Percentiles rank a stretch among this genome's conserved stretches.
phyloP scores from a whole-genome alignment of 1,140 invertebrate genomes.

The Saxidomus purpurata region DNA sequence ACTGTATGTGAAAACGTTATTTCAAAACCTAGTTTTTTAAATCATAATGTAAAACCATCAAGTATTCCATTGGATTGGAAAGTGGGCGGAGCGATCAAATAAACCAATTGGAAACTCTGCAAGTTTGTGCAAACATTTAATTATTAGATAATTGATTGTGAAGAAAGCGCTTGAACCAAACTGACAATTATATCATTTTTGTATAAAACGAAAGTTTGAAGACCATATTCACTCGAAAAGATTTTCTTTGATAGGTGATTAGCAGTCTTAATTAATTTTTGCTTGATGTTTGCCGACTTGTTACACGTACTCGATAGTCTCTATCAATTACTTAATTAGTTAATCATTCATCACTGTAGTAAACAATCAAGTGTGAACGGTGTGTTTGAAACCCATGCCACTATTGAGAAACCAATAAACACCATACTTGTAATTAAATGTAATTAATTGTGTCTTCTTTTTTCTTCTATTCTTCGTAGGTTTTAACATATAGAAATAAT shows the following conservation, averaged over 20 bases:
- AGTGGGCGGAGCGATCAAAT: slow-evolving; percentile 50
- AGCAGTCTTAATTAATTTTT: slow-evolving; percentile 49
- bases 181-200: slow-evolving; percentile 41
- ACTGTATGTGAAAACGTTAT: no score
- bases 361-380: neutral
- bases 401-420: no score
- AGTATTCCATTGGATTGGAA: slow-evolving; percentile 63
- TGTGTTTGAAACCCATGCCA: no score
- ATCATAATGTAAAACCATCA: slow-evolving; percentile 12
- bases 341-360: slow-evolving; percentile 44
- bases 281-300: slow-evolving; percentile 61
- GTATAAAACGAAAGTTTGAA: slow-evolving; percentile 29
- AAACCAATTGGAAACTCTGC: slow-evolving; percentile 57
- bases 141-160: slow-evolving; percentile 59
- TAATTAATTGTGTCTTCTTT: no score
- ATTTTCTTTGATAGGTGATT: slow-evolving; percentile 23
- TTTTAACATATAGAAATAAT: no score
- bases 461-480: no score
- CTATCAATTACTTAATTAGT: slow-evolving; percentile 62
- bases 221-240: slow-evolving; percentile 5
- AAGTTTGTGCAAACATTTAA: slow-evolving; percentile 62
- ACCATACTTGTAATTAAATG: no score
- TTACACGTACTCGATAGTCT: slow-evolving; percentile 41
- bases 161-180: slow-evolving; percentile 19
- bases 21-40: no score